Evolutionary conservation across 2,888 invertebrate genomes (phyloP), one percentile per base, ranked within the genome.

Genomic region (Melitaea athalia): DNA sequence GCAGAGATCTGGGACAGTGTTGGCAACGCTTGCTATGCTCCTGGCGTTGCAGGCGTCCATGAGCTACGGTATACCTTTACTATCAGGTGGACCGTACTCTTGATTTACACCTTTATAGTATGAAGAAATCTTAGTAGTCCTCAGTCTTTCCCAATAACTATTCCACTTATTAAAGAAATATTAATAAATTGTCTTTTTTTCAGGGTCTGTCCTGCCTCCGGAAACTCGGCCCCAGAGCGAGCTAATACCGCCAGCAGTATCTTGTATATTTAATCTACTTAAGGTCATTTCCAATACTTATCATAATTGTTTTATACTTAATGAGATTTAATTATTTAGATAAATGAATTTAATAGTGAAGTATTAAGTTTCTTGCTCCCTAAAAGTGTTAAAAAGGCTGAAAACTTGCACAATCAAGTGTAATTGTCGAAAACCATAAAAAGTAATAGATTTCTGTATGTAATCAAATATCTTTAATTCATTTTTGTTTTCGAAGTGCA

Each of bases 141-240:
- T 24, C 24, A 24, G 24, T 3, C 1, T 24, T 1, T 24, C 3
- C 24, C 24, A 24, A 2, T 24, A 24, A 24, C 24, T 24, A 3
- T 24, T 24, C 24, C 1, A 24, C 24, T 24, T 24, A 14, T 12
- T 14, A 14, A 5, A 38, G 49, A 5, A 14, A 53, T 38, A 33
- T 47, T 45, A 7, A 52, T 42, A 12, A 15, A 12, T 10, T 43
- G 38, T 10, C 15, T 60, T 50, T 38, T n/a, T 91, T 90, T 15
- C 89, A 93, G 93, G 93, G 93, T 38, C 75, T 93, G 33, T 86
- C 85, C 67, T 93, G 93, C 75, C 77, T 93, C 43, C 81, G 90
- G 71, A 93, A 93, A 71, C 79, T 93, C n/a, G 93, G 93, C 0
- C 91, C 92, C 0, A 84, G 93, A 3, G 88, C 92, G 3, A 91